These are phyloP conservation scores for Hemithea aestivaria DNA, from an alignment of 2,888 invertebrate genomes.

Conservation along the genomic window DNA sequence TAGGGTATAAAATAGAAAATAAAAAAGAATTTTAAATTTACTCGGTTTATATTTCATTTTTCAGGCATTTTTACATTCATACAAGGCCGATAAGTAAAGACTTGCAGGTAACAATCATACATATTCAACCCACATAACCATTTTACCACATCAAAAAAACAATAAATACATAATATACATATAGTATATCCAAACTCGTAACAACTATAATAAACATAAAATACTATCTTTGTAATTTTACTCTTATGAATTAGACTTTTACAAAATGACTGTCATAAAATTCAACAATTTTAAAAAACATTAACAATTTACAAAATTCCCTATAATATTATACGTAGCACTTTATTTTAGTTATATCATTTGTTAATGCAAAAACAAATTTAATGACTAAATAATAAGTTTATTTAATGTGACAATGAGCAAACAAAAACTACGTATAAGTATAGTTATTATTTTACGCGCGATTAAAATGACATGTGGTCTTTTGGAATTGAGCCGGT, in stretches of 20 bases:
- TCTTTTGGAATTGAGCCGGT: too few species aligned
- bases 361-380: neutral
- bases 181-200: conserved; percentile 4
- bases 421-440: conserved; percentile 1
- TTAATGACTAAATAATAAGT: neutral
- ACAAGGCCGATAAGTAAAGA: conserved; percentile 58
- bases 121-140: conserved; percentile 21
- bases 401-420: conserved; percentile 1
- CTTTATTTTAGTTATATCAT: conserved; percentile 33
- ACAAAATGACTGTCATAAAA: conserved; percentile 61
- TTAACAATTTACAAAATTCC: conserved; percentile 69
- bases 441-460: neutral
- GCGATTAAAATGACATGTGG: too few species aligned
- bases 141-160: conserved; percentile 28
- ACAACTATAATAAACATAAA: conserved; percentile 28
- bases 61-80: conserved; percentile 66
- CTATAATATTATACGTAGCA: conserved; percentile 38
- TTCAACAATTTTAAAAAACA: conserved; percentile 69
- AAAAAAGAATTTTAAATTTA: conserved; percentile 34
- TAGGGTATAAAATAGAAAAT: too few species aligned
- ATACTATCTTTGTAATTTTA: conserved; percentile 35
- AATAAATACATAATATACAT: neutral
- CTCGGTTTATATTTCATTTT: conserved; percentile 60
- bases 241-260: conserved; percentile 40
- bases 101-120: conserved; percentile 42